Evolutionary conservation across 2,113 vertebrate genomes (phyloP).

Genomic region (Chiloscyllium plagiosum): DNA sequence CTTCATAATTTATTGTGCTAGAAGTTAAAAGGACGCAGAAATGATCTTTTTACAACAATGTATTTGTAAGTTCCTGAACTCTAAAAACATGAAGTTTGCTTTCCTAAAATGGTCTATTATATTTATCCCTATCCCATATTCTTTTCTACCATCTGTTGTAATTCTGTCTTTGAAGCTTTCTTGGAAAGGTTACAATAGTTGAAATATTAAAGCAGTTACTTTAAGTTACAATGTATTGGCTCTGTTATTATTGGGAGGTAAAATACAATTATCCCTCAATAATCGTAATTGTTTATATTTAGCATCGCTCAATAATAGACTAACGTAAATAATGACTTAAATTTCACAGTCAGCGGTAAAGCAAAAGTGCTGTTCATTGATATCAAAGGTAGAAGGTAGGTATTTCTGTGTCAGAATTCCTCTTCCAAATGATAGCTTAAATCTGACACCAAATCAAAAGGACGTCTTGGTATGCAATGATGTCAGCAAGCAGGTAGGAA

Average conservation of each 20-base stretch:
- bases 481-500: no score
- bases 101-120: background rate
- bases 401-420: no score
- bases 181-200: background rate
- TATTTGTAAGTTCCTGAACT: background rate
- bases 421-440: no score
- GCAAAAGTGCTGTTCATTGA: no score
- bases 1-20: background rate
- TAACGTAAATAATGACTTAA: background rate
- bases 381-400: no score
- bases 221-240: background rate
- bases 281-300: background rate
- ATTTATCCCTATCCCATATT: background rate
- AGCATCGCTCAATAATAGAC: background rate
- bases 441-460: no score
- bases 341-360: no score
- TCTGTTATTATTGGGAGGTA: background rate
- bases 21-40: background rate
- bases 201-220: background rate
- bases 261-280: no score
- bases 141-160: background rate
- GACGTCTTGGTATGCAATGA: no score
- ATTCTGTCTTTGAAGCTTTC: background rate
- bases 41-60: background rate
- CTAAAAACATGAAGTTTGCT: background rate